Evolutionary conservation across 2,888 invertebrate genomes (phyloP).

Genomic region (Merodon equestris): DNA sequence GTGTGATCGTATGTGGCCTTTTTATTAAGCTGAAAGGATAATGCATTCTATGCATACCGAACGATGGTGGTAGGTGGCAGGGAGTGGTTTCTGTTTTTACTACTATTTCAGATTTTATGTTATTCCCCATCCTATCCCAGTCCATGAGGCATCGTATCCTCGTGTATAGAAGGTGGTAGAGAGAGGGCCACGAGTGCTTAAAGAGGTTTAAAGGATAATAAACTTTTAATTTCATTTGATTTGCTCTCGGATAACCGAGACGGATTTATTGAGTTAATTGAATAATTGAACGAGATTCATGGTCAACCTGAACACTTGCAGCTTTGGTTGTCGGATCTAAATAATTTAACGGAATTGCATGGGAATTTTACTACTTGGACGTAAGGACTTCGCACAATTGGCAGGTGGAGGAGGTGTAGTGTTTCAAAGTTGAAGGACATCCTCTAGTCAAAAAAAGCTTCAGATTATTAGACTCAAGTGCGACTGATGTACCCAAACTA

Average conservation of each 20-base stretch:
- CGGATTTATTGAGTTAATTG: slow-evolving; percentile 40
- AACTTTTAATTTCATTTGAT: slow-evolving; percentile 41
- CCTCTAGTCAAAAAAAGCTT: no score
- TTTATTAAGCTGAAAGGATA: slow-evolving; percentile 64
- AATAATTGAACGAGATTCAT: slow-evolving; percentile 14
- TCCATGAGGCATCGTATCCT: background rate
- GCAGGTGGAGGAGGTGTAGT: no score
- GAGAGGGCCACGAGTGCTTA: slow-evolving; percentile 8
- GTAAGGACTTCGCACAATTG: no score
- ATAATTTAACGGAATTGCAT: no score
- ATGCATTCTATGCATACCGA: slow-evolving; percentile 48
- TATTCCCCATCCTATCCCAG: background rate
- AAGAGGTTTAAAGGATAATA: slow-evolving; percentile 44
- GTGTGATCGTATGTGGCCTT: slow-evolving; percentile 25
- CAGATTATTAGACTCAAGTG: no score
- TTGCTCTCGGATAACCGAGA: slow-evolving; percentile 1
- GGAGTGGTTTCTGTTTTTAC: slow-evolving; percentile 23
- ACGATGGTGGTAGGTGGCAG: background rate
- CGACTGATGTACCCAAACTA: no score
- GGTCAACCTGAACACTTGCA: no score
- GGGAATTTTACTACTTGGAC: no score
- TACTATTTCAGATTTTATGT: slow-evolving; percentile 37
- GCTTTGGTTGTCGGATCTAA: no score
- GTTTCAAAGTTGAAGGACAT: no score
- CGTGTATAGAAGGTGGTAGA: background rate